Evolutionary conservation across 2,888 invertebrate species (phyloP), one percentile per base, ranked within the genome.

Genomic region (Tipula unca): DNA sequence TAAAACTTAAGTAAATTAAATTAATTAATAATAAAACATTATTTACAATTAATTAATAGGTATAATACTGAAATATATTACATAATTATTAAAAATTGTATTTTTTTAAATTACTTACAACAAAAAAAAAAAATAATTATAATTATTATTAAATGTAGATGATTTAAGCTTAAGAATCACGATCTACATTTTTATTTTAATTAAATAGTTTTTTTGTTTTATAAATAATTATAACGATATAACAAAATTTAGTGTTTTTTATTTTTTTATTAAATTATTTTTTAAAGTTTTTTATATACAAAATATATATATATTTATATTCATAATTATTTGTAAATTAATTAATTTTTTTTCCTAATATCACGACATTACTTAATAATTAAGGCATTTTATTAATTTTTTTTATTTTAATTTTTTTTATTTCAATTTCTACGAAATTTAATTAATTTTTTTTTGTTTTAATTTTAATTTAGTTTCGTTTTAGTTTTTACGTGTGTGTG

Each of bases 281-380:
- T 54, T 17, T 54, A 1, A 6, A 17, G 2, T 3, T 17, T 54
- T 69, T 8, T 69, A 69, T 69, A 25, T 25, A 25, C 25, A 69
- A 69, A 25, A 69, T 69, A 69, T 69, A 69, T 17, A 1, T 54
- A 54, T 69, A 25, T 69, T 69, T 69, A 69, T 25, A 25, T 69
- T 48, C 48, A 69, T 69, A 69, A 69, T 69, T 69, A 69, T 69
- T n/a, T 69, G 69, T 69, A 69, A 69, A 69, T 69, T 69, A 69
- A 69, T 69, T 69, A 69, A 69, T 69, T 69, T 69, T 69, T n/a
- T 69, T 83, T 83, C 17, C 83, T 83, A 83, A 35, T 83, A 83
- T 83, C 83, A 83, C 83, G 83, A 83, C 83, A 32, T 83, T 83
- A 83, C 83, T 83, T 83, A 83, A 83, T 83, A 83, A 17, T 83